Evolutionary conservation across 2,888 invertebrate species (phyloP).

Genomic region (Volucella zonaria): DNA sequence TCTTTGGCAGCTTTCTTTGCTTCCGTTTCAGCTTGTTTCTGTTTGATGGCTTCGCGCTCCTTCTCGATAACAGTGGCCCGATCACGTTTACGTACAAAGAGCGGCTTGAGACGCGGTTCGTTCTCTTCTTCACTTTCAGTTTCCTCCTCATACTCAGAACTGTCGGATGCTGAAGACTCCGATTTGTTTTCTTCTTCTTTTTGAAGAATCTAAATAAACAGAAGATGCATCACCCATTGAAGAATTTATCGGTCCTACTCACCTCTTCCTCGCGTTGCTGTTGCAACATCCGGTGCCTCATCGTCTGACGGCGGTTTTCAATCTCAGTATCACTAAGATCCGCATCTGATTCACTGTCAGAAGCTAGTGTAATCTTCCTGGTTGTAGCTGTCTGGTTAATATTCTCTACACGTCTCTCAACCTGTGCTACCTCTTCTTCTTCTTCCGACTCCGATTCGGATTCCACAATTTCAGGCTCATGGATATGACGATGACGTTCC

Average conservation of each 20-base stretch:
- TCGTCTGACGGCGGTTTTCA: constrained; percentile 89
- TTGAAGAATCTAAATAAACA: constrained; percentile 76
- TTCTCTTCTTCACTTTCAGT: constrained; percentile 95
- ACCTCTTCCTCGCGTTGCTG: constrained; percentile 90
- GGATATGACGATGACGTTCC: constrained; percentile 86
- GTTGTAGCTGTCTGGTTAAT: constrained; percentile 76
- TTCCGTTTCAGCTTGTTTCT: constrained; percentile 93
- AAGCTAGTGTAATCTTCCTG: constrained; percentile 81
- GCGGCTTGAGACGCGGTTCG: constrained; percentile 95
- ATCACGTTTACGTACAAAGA: constrained; percentile 96
- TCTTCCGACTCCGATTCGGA: constrained; percentile 84
- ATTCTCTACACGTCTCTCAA: constrained; percentile 81
- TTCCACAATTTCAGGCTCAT: constrained; percentile 86
- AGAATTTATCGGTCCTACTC: not conserved
- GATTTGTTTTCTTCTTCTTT: constrained; percentile 86
- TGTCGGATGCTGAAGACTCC: constrained; percentile 87
- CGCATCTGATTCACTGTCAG: constrained; percentile 89
- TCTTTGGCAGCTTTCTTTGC: constrained; percentile 94
- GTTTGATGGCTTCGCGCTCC: constrained; percentile 92
- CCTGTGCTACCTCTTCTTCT: constrained; percentile 75
- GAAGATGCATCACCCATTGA: not conserved
- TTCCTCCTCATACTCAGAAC: constrained; percentile 91
- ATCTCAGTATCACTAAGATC: constrained; percentile 93
- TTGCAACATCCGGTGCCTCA: constrained; percentile 87
- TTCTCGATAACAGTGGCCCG: constrained; percentile 97